These are phyloP conservation scores for Rambutsinella grinnellia DNA, from an alignment of 2,888 invertebrate species.

Conservation along the genomic window DNA sequence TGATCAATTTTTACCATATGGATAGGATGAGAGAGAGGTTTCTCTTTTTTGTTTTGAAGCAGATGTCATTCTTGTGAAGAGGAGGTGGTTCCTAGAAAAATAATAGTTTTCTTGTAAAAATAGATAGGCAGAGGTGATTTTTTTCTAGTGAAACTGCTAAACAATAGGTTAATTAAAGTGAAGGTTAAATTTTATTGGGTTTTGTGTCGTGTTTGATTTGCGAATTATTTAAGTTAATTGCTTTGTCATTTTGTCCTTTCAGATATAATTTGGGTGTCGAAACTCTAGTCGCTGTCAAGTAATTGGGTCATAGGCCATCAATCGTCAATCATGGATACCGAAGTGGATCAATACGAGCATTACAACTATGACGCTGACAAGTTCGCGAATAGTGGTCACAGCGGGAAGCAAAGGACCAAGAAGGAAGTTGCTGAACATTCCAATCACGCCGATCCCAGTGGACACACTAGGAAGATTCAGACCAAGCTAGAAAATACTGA, in stretches of 20 bases:
- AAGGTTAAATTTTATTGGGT: no score
- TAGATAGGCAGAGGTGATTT: no score
- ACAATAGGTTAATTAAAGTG: no score
- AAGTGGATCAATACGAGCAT: conserved; percentile 93
- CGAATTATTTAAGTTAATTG: no score
- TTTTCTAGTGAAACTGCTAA: no score
- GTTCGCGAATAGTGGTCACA: conserved; percentile 86
- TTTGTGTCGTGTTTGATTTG: no score
- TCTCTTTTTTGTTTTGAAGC: no score
- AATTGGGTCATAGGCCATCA: not conserved
- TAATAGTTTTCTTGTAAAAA: no score
- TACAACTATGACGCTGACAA: conserved; percentile 96
- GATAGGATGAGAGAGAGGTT: no score
- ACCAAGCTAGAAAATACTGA: conserved; percentile 89
- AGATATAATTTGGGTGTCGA: not conserved
- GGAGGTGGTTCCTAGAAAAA: no score
- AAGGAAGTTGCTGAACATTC: conserved; percentile 84
- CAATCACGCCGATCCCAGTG: conserved; percentile 91
- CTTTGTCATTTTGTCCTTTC: not conserved
- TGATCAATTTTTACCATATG: no score
- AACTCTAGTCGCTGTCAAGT: not conserved
- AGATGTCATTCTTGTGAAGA: no score
- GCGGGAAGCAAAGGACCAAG: conserved; percentile 92
- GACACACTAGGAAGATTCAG: conserved; percentile 92
- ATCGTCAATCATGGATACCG: conserved; percentile 79